Evolutionary conservation across 2,888 invertebrate species (phyloP).

Genomic region (Agriopis leucophaearia): DNA sequence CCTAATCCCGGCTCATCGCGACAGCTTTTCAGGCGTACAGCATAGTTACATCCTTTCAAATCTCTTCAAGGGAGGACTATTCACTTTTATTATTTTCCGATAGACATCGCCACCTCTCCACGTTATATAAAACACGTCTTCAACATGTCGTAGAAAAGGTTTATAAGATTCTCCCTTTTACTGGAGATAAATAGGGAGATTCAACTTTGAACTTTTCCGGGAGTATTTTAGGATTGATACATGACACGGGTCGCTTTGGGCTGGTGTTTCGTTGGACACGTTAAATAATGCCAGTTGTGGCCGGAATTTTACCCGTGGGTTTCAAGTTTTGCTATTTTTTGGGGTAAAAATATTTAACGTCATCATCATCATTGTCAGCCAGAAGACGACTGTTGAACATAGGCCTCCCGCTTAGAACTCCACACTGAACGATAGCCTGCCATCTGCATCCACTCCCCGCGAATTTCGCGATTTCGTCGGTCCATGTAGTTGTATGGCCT

Average conservation of each 20-base stretch:
- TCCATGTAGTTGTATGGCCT: too few relatives aligned
- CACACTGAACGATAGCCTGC: too few relatives aligned
- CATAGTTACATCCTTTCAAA: conserved; percentile 36
- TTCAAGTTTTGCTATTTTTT: background rate
- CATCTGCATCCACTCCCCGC: too few relatives aligned
- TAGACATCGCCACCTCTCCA: conserved; percentile 37
- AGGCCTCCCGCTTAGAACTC: too few relatives aligned
- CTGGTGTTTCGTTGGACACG: conserved; percentile 5
- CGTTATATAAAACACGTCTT: conserved; percentile 38
- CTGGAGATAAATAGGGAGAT: conserved; percentile 24
- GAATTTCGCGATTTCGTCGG: too few relatives aligned
- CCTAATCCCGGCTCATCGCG: conserved; percentile 22
- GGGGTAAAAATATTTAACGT: background rate
- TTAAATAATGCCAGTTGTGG: background rate
- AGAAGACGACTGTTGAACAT: too few relatives aligned
- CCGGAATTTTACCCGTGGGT: background rate
- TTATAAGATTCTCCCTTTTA: conserved; percentile 31
- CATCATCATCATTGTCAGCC: background rate
- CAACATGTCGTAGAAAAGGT: conserved; percentile 31
- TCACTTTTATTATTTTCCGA: conserved; percentile 46
- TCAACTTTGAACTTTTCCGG: conserved; percentile 34
- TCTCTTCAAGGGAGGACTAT: conserved; percentile 37
- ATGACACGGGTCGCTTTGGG: conserved; percentile 26
- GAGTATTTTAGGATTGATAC: conserved; percentile 30
- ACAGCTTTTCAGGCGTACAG: conserved; percentile 24